A percentile compares a stretch with the other conserved stretches of the same genome.
These are phyloP conservation scores for Monodelphis domestica DNA, from an alignment of 2,797 vertebrate genomes.

Conservation along the genomic window DNA sequence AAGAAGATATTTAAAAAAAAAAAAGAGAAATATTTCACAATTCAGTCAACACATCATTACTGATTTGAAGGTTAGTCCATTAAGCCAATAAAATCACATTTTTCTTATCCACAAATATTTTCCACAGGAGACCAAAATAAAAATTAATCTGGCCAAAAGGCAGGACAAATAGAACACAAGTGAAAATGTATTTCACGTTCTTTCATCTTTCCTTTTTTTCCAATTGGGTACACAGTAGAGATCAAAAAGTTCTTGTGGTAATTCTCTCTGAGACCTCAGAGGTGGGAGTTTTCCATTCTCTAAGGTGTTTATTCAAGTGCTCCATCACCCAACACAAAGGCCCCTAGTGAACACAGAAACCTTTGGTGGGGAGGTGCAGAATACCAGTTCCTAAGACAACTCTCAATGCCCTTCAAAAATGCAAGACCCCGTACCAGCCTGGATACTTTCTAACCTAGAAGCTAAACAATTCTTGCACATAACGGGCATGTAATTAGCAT, in stretches of 20 bases:
- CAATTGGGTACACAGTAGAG: neutral
- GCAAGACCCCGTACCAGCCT: neutral
- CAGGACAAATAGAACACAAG: neutral
- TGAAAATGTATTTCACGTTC: neutral
- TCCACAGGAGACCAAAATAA: conserved; percentile 11
- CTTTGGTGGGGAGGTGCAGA: too few relatives aligned
- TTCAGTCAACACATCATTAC: neutral
- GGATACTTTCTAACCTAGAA: neutral
- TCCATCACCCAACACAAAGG: accelerated
- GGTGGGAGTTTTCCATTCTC: neutral
- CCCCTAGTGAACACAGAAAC: accelerated
- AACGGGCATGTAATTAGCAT: accelerated
- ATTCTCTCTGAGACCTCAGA: neutral
- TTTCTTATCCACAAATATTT: conserved; percentile 47
- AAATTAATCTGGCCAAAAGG: neutral
- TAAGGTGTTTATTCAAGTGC: neutral
- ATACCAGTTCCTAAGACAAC: neutral
- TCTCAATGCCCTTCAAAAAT: neutral
- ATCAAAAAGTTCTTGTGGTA: neutral
- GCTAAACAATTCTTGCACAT: accelerated
- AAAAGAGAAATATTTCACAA: neutral
- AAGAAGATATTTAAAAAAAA: neutral
- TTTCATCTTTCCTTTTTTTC: neutral
- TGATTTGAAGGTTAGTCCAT: neutral
- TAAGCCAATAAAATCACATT: neutral